Conservation (phyloP, 1,140 invertebrate species). For the Caenorhabditis inopinata region DNA sequence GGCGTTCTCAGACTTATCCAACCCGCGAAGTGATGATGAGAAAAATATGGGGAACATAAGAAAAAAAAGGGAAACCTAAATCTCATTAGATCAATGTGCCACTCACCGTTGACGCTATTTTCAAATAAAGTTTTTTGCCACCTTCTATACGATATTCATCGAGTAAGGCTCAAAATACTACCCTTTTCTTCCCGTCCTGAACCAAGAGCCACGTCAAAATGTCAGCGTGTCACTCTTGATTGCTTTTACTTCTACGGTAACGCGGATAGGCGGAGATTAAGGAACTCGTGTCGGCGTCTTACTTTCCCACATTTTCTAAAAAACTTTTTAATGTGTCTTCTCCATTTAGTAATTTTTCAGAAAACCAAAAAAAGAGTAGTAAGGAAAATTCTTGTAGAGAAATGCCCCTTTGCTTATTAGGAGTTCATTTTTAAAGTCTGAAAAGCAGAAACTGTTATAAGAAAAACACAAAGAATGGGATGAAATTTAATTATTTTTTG, state of each 20-base stretch:
- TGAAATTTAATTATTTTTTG: too few species aligned
- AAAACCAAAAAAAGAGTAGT: too few species aligned
- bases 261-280: neutral
- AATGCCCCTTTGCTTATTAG: too few species aligned
- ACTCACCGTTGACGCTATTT: conserved; percentile 27
- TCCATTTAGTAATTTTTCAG: neutral
- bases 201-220: neutral
- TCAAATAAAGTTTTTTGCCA: neutral
- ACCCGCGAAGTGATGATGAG: too few species aligned
- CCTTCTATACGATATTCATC: neutral
- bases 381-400: too few species aligned
- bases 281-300: neutral
- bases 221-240: conserved; percentile 28
- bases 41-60: too few species aligned
- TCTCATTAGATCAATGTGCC: conserved; percentile 27
- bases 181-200: neutral
- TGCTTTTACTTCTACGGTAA: conserved; percentile 25
- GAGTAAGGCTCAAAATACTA: neutral
- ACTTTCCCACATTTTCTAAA: neutral
- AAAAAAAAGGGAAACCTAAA: too few species aligned
- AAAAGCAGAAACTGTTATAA: too few species aligned
- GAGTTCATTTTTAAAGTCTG: too few species aligned
- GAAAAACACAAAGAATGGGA: too few species aligned
- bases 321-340: neutral
- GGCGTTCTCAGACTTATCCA: too few species aligned